Percentiles rank a stretch among this genome's conserved stretches.
phyloP scores from a whole-genome alignment of 2,113 vertebrate genomes.

The Microtus ochrogaster region DNA sequence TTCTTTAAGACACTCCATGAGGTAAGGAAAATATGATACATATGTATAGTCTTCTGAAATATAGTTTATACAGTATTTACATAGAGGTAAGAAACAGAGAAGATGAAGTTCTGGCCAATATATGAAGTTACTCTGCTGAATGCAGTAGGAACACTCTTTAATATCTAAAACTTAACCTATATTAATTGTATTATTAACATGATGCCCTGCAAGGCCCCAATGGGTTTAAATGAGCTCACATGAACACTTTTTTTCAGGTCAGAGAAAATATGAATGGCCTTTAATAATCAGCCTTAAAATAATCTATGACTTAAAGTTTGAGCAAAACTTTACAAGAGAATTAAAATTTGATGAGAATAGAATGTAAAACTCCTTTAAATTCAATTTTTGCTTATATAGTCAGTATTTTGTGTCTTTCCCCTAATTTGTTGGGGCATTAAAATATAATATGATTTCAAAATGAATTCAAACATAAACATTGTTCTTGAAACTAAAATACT shows the following conservation, averaged over 20 bases:
- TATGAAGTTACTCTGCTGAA: not conserved
- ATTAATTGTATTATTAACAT: not conserved
- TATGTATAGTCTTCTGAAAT: not conserved
- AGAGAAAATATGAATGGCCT: not conserved
- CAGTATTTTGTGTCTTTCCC: not conserved
- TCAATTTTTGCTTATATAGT: not conserved
- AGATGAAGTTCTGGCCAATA: not conserved
- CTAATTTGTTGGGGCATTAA: not conserved
- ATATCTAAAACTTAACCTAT: not conserved
- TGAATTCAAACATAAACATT: not conserved
- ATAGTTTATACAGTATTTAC: not conserved
- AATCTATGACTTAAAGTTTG: not conserved
- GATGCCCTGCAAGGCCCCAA: not conserved
- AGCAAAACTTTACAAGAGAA: not conserved
- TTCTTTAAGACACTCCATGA: not conserved
- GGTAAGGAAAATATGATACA: not conserved
- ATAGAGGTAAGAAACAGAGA: not conserved
- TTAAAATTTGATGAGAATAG: not conserved
- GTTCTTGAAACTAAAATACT: not conserved
- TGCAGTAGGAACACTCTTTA: not conserved
- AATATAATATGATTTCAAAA: not conserved
- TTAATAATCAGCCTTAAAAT: not conserved
- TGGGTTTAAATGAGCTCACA: not conserved
- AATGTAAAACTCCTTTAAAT: conserved; percentile 24
- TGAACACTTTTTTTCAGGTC: not conserved